phyloP scores from a whole-genome alignment of 1,140 invertebrate species.

The Apis dorsata region DNA sequence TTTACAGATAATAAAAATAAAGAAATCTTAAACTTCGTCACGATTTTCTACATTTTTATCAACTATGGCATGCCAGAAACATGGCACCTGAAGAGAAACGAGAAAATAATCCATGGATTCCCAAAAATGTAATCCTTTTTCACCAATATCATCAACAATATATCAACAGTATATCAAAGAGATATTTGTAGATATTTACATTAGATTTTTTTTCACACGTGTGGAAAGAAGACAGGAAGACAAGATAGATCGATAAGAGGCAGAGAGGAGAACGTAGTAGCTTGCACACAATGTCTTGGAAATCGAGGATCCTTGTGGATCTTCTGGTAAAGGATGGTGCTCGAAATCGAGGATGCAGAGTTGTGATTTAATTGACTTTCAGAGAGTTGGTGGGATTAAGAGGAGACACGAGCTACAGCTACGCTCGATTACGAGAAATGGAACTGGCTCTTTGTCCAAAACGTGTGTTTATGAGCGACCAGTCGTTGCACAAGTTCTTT shows the following conservation, averaged over 20 bases:
- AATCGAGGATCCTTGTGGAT: not conserved
- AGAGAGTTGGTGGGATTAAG: not conserved
- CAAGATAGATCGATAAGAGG: not conserved
- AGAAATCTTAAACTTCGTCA: too few relatives aligned
- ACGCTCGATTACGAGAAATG: not conserved
- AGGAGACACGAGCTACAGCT: not conserved
- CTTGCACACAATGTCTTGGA: not conserved
- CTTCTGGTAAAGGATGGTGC: not conserved
- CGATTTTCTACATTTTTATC: too few relatives aligned
- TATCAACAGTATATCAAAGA: not conserved
- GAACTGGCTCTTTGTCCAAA: not conserved
- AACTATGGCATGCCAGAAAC: conserved; percentile 2
- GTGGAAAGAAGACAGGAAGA: too few relatives aligned
- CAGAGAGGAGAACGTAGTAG: too few relatives aligned
- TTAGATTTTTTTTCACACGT: too few relatives aligned
- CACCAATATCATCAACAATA: too few relatives aligned
- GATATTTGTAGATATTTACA: not conserved
- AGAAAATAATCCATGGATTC: conserved; percentile 52
- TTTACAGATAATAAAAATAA: too few relatives aligned
- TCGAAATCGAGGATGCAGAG: not conserved
- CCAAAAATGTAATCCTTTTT: conserved; percentile 47
- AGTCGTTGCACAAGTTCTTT: not conserved
- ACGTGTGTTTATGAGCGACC: not conserved
- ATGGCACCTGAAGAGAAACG: conserved; percentile 29
- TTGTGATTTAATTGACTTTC: conserved; percentile 26